Evolutionary conservation across 1,140 invertebrate genomes (phyloP).

Genomic region (Laupala kohalensis): DNA sequence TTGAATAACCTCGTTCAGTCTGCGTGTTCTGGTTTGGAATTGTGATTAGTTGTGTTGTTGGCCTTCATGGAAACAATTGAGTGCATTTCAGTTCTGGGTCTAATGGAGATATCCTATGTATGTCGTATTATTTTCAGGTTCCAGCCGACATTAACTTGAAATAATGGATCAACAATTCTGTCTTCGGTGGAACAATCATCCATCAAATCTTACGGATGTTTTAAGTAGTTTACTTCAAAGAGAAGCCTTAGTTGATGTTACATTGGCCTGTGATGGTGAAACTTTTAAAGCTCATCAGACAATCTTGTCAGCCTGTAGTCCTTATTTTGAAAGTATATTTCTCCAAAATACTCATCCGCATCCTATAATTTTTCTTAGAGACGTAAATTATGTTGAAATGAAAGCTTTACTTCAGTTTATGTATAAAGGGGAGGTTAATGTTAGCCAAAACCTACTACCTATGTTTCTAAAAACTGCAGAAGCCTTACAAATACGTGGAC

Average conservation of each 20-base stretch:
- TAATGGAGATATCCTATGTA: neutral
- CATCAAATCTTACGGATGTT: conserved; percentile 75
- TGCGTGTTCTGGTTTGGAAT: neutral
- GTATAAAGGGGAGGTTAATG: conserved; percentile 84
- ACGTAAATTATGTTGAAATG: conserved; percentile 76
- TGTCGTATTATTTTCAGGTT: conserved; percentile 10
- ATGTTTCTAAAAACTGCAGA: conserved; percentile 84
- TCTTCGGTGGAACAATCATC: conserved; percentile 89
- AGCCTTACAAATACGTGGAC: conserved; percentile 76
- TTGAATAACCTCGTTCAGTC: neutral
- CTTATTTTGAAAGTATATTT: conserved; percentile 89
- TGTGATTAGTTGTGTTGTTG: neutral
- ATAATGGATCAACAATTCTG: conserved; percentile 86
- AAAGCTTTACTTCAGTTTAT: conserved; percentile 78
- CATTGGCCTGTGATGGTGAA: conserved; percentile 80
- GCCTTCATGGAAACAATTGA: neutral
- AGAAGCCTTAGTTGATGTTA: conserved; percentile 81
- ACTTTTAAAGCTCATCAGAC: conserved; percentile 87
- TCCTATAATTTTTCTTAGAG: conserved; percentile 82
- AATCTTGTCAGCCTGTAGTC: conserved; percentile 84
- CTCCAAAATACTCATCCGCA: conserved; percentile 80
- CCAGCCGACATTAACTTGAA: conserved; percentile 4
- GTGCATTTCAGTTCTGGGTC: neutral
- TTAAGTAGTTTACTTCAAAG: conserved; percentile 70
- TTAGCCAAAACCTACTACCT: conserved; percentile 71